Evolutionary conservation across 2,113 vertebrate genomes (phyloP).

Genomic region (Machaerirhynchus nigripectus): DNA sequence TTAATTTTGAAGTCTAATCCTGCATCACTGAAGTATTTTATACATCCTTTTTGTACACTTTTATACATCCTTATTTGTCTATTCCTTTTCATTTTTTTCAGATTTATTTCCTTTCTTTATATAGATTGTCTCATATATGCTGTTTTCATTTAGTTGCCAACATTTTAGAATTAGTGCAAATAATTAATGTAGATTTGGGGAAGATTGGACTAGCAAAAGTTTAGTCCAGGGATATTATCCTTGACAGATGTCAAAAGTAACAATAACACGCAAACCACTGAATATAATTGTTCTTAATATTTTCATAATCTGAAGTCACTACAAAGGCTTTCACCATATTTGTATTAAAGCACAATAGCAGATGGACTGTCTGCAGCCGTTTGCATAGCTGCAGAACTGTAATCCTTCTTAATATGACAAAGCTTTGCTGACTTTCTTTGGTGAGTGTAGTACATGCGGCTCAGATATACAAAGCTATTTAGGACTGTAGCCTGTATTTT

Average conservation of each 20-base stretch:
- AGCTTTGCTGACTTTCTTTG: not conserved
- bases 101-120: not conserved
- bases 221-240: not conserved
- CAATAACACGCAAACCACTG: not conserved
- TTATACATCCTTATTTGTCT: not conserved
- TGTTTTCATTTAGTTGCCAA: not conserved
- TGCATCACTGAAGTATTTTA: not conserved
- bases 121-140: not conserved
- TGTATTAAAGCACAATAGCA: not conserved
- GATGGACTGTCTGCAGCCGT: not conserved
- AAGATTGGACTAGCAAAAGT: not conserved
- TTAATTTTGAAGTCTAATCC: not conserved
- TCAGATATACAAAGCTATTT: not conserved
- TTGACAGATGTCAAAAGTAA: not conserved
- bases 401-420: not conserved
- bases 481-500: not conserved
- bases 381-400: not conserved
- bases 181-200: not conserved
- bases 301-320: conserved; percentile 1
- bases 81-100: not conserved
- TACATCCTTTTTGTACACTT: not conserved
- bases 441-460: not conserved
- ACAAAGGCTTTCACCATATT: not conserved
- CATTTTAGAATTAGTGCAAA: not conserved
- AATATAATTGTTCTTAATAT: not conserved